Base-by-base conservation (phyloP, 2,888 invertebrate genomes). In the Andrena minutula region DNA sequence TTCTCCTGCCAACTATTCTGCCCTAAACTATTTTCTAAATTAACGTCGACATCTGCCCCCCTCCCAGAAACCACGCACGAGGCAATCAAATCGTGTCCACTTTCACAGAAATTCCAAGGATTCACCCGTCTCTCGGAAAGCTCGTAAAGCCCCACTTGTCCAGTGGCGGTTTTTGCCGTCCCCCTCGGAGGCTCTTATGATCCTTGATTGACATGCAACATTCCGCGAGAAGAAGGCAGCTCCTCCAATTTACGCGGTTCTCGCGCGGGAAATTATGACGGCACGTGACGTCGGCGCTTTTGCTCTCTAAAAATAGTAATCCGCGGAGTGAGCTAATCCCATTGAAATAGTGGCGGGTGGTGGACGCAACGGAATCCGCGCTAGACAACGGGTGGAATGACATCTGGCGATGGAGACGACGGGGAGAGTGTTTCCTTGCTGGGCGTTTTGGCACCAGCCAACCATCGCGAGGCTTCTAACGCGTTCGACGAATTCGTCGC, bases 301-400 rank as follows among this genome's bases (percentile, higher is more conserved):
- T 77, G 10, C 61, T 51, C 69, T 69, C 87, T 84, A 86, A 87
- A 85, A 84, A 90, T 90, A 90, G 88, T 85, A 30, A 85, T 83
- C 71, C 78, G 51, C 78, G 49, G 70, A 81, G 79, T 78, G 81
- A 86, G 82, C 84, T 89, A 86, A 90, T 89, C 87, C 80, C 69
- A 72, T 84, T 87, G 81, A 79, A 88, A 86, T 88, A 75, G 76
- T 71, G 76, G 23, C 65, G 64, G 56, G 66, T 20, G 79, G 83
- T 88, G 80, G 85, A 85, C 72, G 73, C 81, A 61, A 82, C 76
- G 85, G 83, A 85, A 88, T 87, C 81, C 81, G 61, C 83, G 64
- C 79, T 84, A 75, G 66, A 60, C 65, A n/a, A 20, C 49, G 75
- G 75, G 81, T 84, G 74, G 81, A 84, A 88, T 71, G 82, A 86